Base-by-base conservation (phyloP, 2,113 vertebrate species). In the Arizona elegans region DNA sequence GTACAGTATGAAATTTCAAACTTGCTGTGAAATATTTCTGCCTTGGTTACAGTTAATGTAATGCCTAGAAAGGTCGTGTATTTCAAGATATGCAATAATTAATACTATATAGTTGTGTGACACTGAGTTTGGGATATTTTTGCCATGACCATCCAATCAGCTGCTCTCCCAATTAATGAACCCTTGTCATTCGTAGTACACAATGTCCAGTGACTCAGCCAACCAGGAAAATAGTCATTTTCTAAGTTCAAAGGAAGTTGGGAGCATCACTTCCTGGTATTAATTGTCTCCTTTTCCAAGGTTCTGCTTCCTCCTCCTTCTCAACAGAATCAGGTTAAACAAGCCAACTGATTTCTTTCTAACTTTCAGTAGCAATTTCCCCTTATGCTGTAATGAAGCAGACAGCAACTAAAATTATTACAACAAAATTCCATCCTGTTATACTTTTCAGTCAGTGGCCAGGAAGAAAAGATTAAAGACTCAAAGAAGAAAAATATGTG, bases 401-500 rank as follows among this genome's bases (percentile, higher is more conserved):
- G 19, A 55, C n/a, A 92, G 5, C 50, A 9, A 21, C 2, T 43
- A 47, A 93, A 86, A 59, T 56, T 90, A 8, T 26, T 91, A 86
- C 56, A 90, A 52, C 23, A 93, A 81, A 92, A 93, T 88, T 86
- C 4, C 56, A 33, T 88, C 47, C 47, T 7, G 6, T 50, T 50
- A 50, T 50, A 50, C 47, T 50, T 50, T 50, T 50, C 81, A 91
- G 11, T 43, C 2, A 5, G 50, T 70, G 54, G 26, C 70, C 53
- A 95, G 62, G 85, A 93, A 24, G 59, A 93, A 91, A 93, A 53
- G 24, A 81, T 90, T 93, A 47, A 93, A 90, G 4, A 86, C 3
- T 58, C 65, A 29, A 47, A 62, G 26, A 92, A 93, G 15, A 94
- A 70, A 93, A 95, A 70, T 50, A 5, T 89, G 92, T 92, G n/a